A percentile compares a stretch with the other conserved stretches of the same genome.
phyloP scores from a whole-genome alignment of 2,888 invertebrate genomes.

The Hirtodrosophila cameraria region DNA sequence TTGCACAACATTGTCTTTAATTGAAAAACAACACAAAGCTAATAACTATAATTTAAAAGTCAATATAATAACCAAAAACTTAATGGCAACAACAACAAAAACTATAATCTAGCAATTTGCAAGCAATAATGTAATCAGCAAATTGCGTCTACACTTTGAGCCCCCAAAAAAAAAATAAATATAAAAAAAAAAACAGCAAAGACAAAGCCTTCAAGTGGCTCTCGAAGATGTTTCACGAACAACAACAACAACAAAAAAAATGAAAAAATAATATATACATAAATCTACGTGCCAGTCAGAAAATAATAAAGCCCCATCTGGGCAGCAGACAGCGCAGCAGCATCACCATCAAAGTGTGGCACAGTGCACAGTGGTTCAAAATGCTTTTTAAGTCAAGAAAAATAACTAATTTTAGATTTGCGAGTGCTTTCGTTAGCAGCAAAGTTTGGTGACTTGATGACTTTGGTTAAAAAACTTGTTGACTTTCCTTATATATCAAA shows the following conservation, averaged over 20 bases:
- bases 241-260: slow-evolving; percentile 13
- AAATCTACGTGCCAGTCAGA: slow-evolving; percentile 74
- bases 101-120: slow-evolving; percentile 76
- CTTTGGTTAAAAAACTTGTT: no score
- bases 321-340: slow-evolving; percentile 30
- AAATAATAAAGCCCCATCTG: slow-evolving; percentile 71
- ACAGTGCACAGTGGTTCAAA: slow-evolving; percentile 42
- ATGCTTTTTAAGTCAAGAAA: not conserved
- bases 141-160: slow-evolving; percentile 71
- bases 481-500: no score
- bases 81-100: slow-evolving; percentile 42
- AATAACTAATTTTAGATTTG: no score
- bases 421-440: no score
- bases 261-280: slow-evolving; percentile 66
- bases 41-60: slow-evolving; percentile 72
- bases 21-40: slow-evolving; percentile 57
- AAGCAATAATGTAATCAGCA: slow-evolving; percentile 76
- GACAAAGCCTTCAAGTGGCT: slow-evolving; percentile 51
- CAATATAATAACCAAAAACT: slow-evolving; percentile 64
- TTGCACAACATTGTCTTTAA: slow-evolving; percentile 50
- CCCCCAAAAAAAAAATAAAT: slow-evolving; percentile 23
- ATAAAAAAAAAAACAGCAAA: slow-evolving; percentile 19
- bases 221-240: slow-evolving; percentile 56
- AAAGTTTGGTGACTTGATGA: no score
- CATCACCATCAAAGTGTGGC: slow-evolving; percentile 61